These are phyloP conservation scores for Drosophila subobscura DNA, from an alignment of 1,140 invertebrate genomes.

Conservation along the genomic window DNA sequence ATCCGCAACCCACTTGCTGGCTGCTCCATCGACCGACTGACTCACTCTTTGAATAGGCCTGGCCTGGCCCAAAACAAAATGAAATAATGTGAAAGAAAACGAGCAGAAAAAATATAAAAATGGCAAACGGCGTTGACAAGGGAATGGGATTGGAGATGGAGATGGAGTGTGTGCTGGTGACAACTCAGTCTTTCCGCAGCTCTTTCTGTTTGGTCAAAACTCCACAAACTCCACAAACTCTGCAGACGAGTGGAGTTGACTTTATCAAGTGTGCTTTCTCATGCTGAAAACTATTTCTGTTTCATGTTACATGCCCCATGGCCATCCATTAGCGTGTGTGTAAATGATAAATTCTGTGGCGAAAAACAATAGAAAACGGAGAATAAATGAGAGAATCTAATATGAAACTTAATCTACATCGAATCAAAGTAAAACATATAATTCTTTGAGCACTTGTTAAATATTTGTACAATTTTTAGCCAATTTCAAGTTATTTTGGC, in stretches of 20 bases:
- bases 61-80: constrained; percentile 37
- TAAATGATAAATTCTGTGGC: constrained; percentile 1
- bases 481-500: too few relatives aligned
- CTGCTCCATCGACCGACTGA: constrained; percentile 47
- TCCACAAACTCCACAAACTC: neutral
- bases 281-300: neutral
- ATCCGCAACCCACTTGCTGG: constrained; percentile 31
- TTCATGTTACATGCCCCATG: constrained; percentile 11
- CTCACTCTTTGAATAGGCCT: constrained; percentile 60
- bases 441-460: too few relatives aligned
- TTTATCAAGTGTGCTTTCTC: neutral
- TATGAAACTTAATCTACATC: constrained; percentile 10
- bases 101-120: constrained; percentile 40
- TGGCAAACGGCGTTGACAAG: constrained; percentile 52
- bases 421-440: too few relatives aligned
- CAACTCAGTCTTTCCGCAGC: constrained; percentile 21
- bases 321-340: neutral
- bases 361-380: too few relatives aligned
- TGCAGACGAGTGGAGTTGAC: neutral
- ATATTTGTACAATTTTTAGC: too few relatives aligned
- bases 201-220: constrained; percentile 24
- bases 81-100: constrained; percentile 32
- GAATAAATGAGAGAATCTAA: neutral
- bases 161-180: constrained; percentile 17
- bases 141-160: constrained; percentile 14